Base-by-base conservation (phyloP, 2,888 invertebrate species). In the Priocnemis perturbator region DNA sequence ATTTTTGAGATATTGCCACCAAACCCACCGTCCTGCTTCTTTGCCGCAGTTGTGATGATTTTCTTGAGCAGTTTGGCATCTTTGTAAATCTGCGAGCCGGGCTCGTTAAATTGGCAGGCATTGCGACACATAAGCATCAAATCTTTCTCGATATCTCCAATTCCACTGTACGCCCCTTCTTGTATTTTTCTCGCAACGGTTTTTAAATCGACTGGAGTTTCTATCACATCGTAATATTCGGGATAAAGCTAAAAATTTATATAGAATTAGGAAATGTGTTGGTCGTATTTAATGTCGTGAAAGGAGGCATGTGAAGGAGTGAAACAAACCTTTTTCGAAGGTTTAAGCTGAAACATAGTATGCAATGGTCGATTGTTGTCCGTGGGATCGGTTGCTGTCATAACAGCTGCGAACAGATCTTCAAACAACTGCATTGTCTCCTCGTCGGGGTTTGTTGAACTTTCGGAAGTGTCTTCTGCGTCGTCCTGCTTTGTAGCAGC, bases 61-160 rank as follows among this genome's bases (percentile, higher is more conserved):
- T 95, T 96, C 86, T 96, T 95, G 64, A 99, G 90, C 23, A 94
- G 91, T 86, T 96, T 97, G 0, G 98, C 98, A 89, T 98, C 97
- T 89, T 97, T 98, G 87, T 98, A 98, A 81, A 99, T 98, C 87
- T 95, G 95, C 15, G 98, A 98, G 1, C 97, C 97, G 0, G 99
- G 97, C 86, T 98, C 98, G 88, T 99, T 99, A 86, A 98, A 99
- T 19, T 93, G 91, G 87, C 98, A 98, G 0, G 99, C 99, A 89
- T 99, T 99, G 77, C 95, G 94, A 58, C 96, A 96, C 95, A 99
- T 96, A 62, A 96, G 91, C 76, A 95, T 89, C 48, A 99, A 90
- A 91, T 99, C 99, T 73, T 93, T 94, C 88, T 98, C 98, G 91
- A 99, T 91, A 64, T 98, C 97, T 56, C 91, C 90, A 45, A 99